phyloP scores from a whole-genome alignment of 2,113 vertebrate species.

The Connochaetes taurinus region DNA sequence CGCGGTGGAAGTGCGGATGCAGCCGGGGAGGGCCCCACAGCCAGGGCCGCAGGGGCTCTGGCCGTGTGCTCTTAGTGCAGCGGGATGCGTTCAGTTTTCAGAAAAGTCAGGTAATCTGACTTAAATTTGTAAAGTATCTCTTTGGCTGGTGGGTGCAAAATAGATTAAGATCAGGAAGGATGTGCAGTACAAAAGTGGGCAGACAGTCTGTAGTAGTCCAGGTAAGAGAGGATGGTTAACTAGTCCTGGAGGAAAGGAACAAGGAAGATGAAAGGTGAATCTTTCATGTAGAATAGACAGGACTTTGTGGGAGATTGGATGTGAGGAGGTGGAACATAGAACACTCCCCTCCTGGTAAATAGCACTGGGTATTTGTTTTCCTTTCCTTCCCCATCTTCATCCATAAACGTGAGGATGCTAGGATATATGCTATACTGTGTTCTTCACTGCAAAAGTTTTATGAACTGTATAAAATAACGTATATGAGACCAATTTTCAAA shows the following conservation, averaged over 20 bases:
- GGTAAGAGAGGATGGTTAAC: neutral
- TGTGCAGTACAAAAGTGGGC: neutral
- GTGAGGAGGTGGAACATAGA: neutral
- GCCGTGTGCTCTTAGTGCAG: neutral
- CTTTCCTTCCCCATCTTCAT: neutral
- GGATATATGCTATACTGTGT: neutral
- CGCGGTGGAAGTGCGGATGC: rapidly evolving
- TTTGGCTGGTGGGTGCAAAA: neutral
- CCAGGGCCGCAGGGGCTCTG: neutral
- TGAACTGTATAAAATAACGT: neutral
- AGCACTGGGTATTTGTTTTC: neutral
- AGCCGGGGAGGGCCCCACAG: rapidly evolving
- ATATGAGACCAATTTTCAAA: neutral
- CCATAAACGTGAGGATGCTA: neutral
- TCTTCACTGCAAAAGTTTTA: neutral
- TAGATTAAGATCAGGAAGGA: neutral
- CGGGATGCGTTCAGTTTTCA: neutral
- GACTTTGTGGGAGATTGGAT: neutral
- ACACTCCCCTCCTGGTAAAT: neutral
- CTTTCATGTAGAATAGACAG: neutral
- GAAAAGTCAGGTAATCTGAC: neutral
- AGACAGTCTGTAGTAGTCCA: neutral
- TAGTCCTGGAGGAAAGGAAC: neutral
- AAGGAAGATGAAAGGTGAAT: neutral
- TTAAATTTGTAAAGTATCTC: neutral